A percentile compares a stretch with the other conserved stretches of the same genome.
phyloP scores from a whole-genome alignment of 2,888 invertebrate species.

The Limnephilus auricula region DNA sequence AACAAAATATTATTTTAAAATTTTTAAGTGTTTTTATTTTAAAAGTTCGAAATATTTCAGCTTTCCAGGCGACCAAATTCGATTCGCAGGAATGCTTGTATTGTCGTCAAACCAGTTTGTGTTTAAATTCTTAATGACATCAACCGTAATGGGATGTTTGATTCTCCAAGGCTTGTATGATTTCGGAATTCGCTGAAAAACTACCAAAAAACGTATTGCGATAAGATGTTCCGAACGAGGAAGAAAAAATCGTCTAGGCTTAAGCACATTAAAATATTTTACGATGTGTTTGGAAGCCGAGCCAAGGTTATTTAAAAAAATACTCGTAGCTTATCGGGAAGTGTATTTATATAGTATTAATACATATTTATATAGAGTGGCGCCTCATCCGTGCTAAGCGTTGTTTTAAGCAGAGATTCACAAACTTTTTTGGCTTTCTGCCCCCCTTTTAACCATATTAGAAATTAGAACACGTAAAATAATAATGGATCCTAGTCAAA shows the following conservation, averaged over 20 bases:
- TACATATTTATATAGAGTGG: neutral
- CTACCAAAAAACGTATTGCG: neutral
- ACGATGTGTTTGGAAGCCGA: neutral
- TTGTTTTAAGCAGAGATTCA: neutral
- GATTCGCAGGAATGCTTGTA: neutral
- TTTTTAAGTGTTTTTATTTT: neutral
- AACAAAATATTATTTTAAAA: too few relatives aligned
- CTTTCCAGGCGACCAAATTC: neutral
- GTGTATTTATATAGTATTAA: neutral
- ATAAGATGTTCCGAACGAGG: neutral
- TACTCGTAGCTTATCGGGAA: neutral
- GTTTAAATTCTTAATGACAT: neutral
- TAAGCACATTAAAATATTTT: neutral
- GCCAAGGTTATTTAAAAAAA: neutral
- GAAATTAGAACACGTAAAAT: too few relatives aligned
- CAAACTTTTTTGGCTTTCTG: neutral
- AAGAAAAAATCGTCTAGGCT: neutral
- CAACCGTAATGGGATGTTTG: neutral
- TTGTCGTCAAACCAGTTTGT: neutral
- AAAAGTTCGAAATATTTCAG: neutral
- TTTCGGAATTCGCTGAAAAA: neutral
- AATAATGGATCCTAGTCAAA: too few relatives aligned
- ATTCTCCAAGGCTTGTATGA: neutral
- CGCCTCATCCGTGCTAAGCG: neutral
- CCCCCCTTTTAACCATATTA: neutral